These are phyloP conservation scores for Dromas ardeola DNA, from an alignment of 2,113 vertebrate species.

Conservation along the genomic window DNA sequence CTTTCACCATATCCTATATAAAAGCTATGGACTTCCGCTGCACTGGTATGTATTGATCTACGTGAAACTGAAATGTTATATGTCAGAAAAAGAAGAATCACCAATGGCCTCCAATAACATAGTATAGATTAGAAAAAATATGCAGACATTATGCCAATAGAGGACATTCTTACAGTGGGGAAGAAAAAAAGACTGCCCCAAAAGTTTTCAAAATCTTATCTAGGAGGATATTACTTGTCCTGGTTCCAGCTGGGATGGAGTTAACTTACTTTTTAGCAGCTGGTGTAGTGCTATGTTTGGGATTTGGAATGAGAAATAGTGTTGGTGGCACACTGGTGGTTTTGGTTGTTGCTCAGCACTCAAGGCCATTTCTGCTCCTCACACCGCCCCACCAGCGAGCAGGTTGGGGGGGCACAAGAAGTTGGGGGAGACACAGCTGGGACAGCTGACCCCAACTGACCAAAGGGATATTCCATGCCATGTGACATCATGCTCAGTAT, in stretches of 20 bases:
- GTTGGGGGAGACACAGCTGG: not conserved
- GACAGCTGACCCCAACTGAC: not conserved
- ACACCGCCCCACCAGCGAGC: not conserved
- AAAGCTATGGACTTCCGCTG: not conserved
- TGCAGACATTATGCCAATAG: not conserved
- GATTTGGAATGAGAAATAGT: not conserved
- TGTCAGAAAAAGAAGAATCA: not conserved
- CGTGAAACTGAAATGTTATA: not conserved
- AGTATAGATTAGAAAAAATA: not conserved
- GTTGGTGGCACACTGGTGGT: not conserved
- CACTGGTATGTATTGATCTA: not conserved
- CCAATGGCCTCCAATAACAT: no score
- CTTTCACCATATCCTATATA: not conserved
- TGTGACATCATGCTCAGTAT: not conserved
- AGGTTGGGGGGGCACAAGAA: not conserved
- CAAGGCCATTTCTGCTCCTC: not conserved
- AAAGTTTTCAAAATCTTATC: not conserved
- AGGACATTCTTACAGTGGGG: not conserved
- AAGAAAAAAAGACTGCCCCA: not conserved
- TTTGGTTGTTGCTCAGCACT: not conserved
- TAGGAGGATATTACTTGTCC: not conserved
- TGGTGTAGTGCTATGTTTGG: not conserved
- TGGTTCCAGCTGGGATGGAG: not conserved
- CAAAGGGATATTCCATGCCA: not conserved
- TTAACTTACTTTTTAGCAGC: not conserved